Percentiles rank a stretch among this genome's conserved stretches.
Conservation (phyloP, 2,113 vertebrate species). For the Willisornis vidua region DNA sequence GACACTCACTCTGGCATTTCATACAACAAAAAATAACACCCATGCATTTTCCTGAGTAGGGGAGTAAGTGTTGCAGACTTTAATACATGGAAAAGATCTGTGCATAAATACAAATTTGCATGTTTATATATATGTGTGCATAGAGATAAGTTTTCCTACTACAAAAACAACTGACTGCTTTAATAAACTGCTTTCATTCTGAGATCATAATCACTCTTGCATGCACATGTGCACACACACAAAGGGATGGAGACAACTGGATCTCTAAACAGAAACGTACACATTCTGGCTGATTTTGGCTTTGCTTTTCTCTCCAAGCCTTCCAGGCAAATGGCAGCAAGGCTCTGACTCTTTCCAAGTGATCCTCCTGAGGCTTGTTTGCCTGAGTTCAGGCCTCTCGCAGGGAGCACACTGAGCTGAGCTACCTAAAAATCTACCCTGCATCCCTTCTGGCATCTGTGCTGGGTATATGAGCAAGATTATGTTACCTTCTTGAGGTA, state of each 20-base stretch:
- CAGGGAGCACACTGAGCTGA: background rate
- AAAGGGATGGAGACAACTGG: background rate
- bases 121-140: background rate
- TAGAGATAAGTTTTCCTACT: background rate
- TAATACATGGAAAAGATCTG: background rate
- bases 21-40: background rate
- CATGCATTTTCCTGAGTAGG: background rate
- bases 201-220: conserved; percentile 50
- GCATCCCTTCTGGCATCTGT: background rate
- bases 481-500: conserved; percentile 18
- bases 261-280: conserved; percentile 28
- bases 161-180: background rate
- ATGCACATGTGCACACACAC: conserved; percentile 24
- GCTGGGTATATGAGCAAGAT: background rate
- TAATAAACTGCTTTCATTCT: conserved; percentile 40
- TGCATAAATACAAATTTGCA: background rate
- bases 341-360: conserved; percentile 21
- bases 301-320: conserved; percentile 50
- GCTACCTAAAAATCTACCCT: conserved; percentile 45
- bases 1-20: background rate
- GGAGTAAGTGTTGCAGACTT: background rate
- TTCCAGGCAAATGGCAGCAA: conserved; percentile 66
- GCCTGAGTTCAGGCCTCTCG: conserved; percentile 1
- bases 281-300: background rate
- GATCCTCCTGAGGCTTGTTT: conserved; percentile 20